phyloP scores from a whole-genome alignment of 2,888 invertebrate genomes.

The Cheilosia impressa region DNA sequence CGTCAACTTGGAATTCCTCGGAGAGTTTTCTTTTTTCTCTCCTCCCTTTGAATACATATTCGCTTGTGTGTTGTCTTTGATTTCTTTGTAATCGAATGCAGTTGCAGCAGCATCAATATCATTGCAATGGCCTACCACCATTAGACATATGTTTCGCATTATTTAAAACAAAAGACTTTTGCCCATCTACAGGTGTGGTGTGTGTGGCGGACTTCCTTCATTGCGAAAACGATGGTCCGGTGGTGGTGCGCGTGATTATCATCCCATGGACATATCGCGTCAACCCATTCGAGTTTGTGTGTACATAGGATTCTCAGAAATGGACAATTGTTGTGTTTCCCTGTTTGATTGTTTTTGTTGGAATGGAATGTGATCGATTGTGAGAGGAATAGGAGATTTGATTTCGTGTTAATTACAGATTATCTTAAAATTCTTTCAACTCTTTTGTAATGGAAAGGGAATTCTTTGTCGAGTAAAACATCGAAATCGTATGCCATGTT shows the following conservation, averaged over 20 bases:
- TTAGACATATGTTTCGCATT: conserved; percentile 75
- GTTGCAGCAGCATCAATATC: conserved; percentile 46
- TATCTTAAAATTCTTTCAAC: conserved; percentile 37
- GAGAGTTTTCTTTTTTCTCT: conserved; percentile 77
- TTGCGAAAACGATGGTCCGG: conserved; percentile 49
- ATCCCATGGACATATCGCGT: conserved; percentile 59
- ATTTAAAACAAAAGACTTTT: conserved; percentile 76
- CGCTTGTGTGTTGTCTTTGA: conserved; percentile 40
- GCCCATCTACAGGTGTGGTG: conserved; percentile 75
- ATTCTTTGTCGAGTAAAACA: conserved; percentile 37
- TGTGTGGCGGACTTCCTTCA: conserved; percentile 67
- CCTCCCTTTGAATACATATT: conserved; percentile 2
- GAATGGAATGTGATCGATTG: conserved; percentile 73
- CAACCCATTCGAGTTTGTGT: conserved; percentile 1
- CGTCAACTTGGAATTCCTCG: conserved; percentile 66
- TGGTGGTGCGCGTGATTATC: conserved; percentile 66
- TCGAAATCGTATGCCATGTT: conserved; percentile 50
- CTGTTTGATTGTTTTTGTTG: conserved; percentile 30
- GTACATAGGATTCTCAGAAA: conserved; percentile 51
- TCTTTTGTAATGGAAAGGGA: conserved; percentile 38
- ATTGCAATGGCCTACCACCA: conserved; percentile 63
- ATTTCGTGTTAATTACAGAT: conserved; percentile 73
- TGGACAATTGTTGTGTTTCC: conserved; percentile 60
- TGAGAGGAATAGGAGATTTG: conserved; percentile 69
- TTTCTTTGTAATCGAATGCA: conserved; percentile 74